Conservation (phyloP, 2,797 vertebrate genomes). For the Menidia menidia region DNA sequence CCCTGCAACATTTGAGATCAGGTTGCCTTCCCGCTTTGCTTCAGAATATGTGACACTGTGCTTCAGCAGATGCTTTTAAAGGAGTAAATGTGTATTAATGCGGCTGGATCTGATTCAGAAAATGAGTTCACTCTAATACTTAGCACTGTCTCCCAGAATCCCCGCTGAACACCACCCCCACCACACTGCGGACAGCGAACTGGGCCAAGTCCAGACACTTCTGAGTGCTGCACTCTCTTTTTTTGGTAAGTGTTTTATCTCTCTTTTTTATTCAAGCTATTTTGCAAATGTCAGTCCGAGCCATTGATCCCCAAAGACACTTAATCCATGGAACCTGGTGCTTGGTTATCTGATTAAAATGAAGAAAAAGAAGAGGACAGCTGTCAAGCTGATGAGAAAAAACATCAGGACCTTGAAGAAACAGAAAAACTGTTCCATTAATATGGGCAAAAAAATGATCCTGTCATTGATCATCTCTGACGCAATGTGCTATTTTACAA, state of each 20-base stretch:
- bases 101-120: constrained; percentile 58
- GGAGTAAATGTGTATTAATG: constrained; percentile 66
- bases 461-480: neutral
- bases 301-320: constrained; percentile 70
- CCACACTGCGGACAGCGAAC: constrained; percentile 62
- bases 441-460: constrained; percentile 6
- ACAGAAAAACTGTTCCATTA: constrained; percentile 1
- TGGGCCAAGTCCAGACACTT: constrained; percentile 74
- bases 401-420: constrained; percentile 19
- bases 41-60: constrained; percentile 50
- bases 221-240: constrained; percentile 76
- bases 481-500: too few species aligned
- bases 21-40: constrained; percentile 57
- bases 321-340: constrained; percentile 43
- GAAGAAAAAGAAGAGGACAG: constrained; percentile 35
- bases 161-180: constrained; percentile 2
- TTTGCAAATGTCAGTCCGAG: constrained; percentile 66
- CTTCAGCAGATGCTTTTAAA: constrained; percentile 52
- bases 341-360: constrained; percentile 33
- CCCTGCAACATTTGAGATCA: constrained; percentile 57
- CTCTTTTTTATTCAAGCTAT: constrained; percentile 62
- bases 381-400: constrained; percentile 34
- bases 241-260: constrained; percentile 69
- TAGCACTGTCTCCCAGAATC: constrained; percentile 35
- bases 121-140: constrained; percentile 57